Evolutionary conservation across 1,140 invertebrate genomes (phyloP).

Genomic region (Lucilia sericata): DNA sequence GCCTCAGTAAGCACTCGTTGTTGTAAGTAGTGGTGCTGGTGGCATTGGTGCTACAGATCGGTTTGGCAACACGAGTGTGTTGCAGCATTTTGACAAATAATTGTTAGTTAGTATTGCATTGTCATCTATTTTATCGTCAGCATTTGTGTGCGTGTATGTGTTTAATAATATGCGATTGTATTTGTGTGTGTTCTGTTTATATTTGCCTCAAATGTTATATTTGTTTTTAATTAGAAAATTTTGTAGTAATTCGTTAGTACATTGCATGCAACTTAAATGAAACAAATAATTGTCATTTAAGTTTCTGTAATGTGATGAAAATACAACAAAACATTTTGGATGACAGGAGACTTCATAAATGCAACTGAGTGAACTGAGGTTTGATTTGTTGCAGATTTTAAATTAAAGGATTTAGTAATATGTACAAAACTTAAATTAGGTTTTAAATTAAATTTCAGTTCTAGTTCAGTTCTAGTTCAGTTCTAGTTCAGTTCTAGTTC

Average conservation of each 20-base stretch:
- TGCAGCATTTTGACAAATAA: conserved; percentile 13
- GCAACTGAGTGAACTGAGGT: too few relatives aligned
- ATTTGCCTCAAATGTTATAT: conserved; percentile 23
- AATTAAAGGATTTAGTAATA: too few relatives aligned
- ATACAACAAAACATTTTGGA: not conserved
- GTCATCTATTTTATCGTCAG: conserved; percentile 8
- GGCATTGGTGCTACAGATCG: not conserved
- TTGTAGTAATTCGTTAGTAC: not conserved
- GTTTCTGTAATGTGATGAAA: not conserved
- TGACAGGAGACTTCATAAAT: too few relatives aligned
- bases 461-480: too few relatives aligned
- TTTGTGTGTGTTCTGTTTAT: not conserved
- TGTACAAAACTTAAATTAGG: too few relatives aligned
- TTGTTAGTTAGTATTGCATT: conserved; percentile 16
- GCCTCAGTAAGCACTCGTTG: not conserved
- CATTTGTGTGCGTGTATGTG: not conserved
- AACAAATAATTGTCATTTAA: conserved; percentile 12
- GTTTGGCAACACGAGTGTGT: not conserved
- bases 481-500: too few relatives aligned
- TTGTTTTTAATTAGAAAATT: conserved; percentile 20
- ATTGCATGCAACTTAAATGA: conserved; percentile 9
- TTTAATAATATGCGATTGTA: not conserved
- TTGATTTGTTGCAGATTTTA: too few relatives aligned
- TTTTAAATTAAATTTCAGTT: too few relatives aligned
- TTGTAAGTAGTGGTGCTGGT: not conserved